Evolutionary conservation across 2,797 vertebrate species (phyloP).

Genomic region (Hyperoplus immaculatus): DNA sequence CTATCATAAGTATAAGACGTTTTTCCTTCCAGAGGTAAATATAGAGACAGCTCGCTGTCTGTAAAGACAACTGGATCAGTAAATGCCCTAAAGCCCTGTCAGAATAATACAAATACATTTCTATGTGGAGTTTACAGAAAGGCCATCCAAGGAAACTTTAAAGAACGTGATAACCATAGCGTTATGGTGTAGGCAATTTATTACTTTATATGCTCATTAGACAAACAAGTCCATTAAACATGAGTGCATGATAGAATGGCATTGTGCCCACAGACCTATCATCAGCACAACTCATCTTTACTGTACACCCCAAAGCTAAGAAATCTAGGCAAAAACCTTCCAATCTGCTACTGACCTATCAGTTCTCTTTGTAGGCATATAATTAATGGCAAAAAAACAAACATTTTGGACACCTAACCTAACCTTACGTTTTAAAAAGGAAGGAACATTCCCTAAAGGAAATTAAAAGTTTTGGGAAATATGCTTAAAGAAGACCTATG

Average conservation of each 20-base stretch:
- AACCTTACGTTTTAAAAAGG: slow-evolving; percentile 4
- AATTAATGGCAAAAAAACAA: not conserved
- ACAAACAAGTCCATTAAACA: slow-evolving; percentile 32
- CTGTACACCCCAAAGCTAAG: slow-evolving; percentile 24
- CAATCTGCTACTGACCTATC: slow-evolving; percentile 14
- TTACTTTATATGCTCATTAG: slow-evolving; percentile 13
- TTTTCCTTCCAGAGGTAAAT: slow-evolving; percentile 12
- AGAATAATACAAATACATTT: slow-evolving; percentile 9
- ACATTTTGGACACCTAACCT: slow-evolving; percentile 13
- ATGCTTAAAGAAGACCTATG: too few species aligned
- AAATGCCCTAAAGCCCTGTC: slow-evolving; percentile 20
- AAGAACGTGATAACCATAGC: not conserved
- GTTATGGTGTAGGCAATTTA: slow-evolving; percentile 17
- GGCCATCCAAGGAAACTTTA: not conserved
- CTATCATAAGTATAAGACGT: not conserved
- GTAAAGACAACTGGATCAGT: not conserved
- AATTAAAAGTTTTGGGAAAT: not conserved
- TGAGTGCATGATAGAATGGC: slow-evolving; percentile 1
- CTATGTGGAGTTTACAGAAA: not conserved
- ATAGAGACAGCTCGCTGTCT: not conserved
- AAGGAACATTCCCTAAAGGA: not conserved
- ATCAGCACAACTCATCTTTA: slow-evolving; percentile 15
- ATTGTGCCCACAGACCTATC: slow-evolving; percentile 13
- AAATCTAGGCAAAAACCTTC: slow-evolving; percentile 26
- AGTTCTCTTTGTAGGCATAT: slow-evolving; percentile 10